Evolutionary conservation across 2,888 invertebrate genomes (phyloP), one percentile per base, ranked within the genome.

Genomic region (Folsomia candida): DNA sequence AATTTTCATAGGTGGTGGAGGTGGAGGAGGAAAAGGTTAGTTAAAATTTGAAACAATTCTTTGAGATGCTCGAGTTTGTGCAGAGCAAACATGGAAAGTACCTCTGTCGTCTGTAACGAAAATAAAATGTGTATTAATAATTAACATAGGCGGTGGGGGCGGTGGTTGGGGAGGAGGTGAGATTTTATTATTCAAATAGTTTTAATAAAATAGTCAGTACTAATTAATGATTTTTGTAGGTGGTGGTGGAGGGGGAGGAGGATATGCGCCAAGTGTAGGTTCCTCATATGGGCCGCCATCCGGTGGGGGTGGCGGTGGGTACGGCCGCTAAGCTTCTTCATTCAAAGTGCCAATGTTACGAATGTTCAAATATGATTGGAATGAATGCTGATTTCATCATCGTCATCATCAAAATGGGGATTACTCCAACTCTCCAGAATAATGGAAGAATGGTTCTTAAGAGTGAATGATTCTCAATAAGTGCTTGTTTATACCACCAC

Each of bases 221-320:
- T 9, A 37, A 37, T 37, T 37, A 4, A 37, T 37, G n/a, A n/a
- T 64, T 60, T 28, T 25, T 26, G 26, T 51, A 25, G 68, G 64
- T 18, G 62, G 61, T 20, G 67, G 70, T 29, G 67, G 70, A 22
- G 51, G 65, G n/a, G 57, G 67, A n/a, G 65, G 68, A 26, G 68
- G 63, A 4, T 64, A 64, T 51, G 47, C 63, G n/a, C 22, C 51
- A 22, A 24, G 29, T 20, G 37, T 29, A 24, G 6, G n/a, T 20
- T 29, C 62, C 29, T 47, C 47, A 9, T 71, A 71, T 57, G 71
- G 68, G n/a, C 71, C 69, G 1, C 63, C 71, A n/a, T 64, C 71
- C 20, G 20, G 27, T 18, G 37, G 67, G n/a, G 54, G 54, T 14
- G 18, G 22, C 4, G 54, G 20, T 54, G 54, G 54, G 6, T 22